A percentile compares a stretch with the other conserved stretches of the same genome.
phyloP scores from a whole-genome alignment of 2,113 vertebrate genomes.

The Myxocyprinus asiaticus region DNA sequence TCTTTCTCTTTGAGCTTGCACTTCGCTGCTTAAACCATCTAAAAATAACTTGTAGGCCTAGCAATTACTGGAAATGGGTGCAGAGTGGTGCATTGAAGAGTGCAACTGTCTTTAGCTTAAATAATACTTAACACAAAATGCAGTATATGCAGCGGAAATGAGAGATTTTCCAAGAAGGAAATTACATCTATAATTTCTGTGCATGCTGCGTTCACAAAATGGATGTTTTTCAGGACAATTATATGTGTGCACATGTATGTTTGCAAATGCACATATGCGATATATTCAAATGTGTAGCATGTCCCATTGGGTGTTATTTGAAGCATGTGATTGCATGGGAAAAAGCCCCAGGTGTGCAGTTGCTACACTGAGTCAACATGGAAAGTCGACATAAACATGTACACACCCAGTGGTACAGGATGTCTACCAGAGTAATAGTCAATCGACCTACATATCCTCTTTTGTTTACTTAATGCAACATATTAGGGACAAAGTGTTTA shows the following conservation, averaged over 20 bases:
- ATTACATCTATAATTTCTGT: conserved; percentile 7
- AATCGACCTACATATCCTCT: not conserved
- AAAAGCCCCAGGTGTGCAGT: conserved; percentile 47
- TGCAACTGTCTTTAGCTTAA: conserved; percentile 36
- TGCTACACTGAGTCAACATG: conserved; percentile 45
- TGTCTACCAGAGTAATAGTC: not conserved
- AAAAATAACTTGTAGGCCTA: conserved; percentile 58
- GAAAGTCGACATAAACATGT: not conserved
- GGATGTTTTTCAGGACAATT: not conserved
- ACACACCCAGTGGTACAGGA: not conserved
- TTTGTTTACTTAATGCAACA: not conserved
- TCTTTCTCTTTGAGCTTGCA: conserved; percentile 39
- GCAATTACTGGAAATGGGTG: conserved; percentile 59
- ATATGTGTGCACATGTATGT: not conserved
- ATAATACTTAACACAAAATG: conserved; percentile 24
- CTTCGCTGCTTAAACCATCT: conserved; percentile 49
- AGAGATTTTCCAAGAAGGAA: conserved; percentile 19
- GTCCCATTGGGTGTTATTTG: conserved; percentile 52
- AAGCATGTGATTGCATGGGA: conserved; percentile 53
- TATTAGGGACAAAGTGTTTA: not conserved
- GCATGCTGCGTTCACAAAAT: not conserved
- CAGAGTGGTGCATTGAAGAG: conserved; percentile 40
- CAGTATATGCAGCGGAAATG: not conserved
- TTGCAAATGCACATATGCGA: conserved; percentile 10
- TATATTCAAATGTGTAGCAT: conserved; percentile 52